phyloP scores from a whole-genome alignment of 2,113 vertebrate genomes.

The Oreocharis arfaki region DNA sequence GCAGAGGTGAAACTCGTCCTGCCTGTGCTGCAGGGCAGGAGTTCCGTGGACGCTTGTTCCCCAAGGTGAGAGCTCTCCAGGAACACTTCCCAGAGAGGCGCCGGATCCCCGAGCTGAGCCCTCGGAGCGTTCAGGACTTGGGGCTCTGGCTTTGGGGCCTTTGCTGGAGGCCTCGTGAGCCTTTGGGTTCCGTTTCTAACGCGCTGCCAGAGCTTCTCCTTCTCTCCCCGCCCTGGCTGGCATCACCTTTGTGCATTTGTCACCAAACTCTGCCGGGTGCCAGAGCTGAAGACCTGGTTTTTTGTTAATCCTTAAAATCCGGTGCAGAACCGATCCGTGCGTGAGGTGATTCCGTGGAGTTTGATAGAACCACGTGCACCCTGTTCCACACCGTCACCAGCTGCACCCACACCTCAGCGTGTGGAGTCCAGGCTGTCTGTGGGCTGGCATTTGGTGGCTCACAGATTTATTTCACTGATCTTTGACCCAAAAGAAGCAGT shows the following conservation, averaged over 20 bases:
- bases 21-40: not conserved
- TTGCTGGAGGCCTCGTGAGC: not conserved
- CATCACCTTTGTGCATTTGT: not conserved
- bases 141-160: not conserved
- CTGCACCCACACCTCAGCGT: not conserved
- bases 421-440: not conserved
- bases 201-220: not conserved
- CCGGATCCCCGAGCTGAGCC: not conserved
- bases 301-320: not conserved
- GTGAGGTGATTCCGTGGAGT: rapidly evolving
- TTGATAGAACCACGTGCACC: rapidly evolving
- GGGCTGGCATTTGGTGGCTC: not conserved
- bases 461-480: rapidly evolving
- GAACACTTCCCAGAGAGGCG: not conserved
- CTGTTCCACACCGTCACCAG: rapidly evolving
- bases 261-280: rapidly evolving
- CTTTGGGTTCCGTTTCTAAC: not conserved
- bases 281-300: not conserved
- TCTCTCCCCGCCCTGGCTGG: not conserved
- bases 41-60: rapidly evolving
- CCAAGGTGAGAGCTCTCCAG: not conserved
- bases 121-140: rapidly evolving
- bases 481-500: not conserved
- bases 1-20: constrained; percentile 74
- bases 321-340: rapidly evolving